Evolutionary conservation across 2,888 invertebrate genomes (phyloP).

Genomic region (Timandra comae): DNA sequence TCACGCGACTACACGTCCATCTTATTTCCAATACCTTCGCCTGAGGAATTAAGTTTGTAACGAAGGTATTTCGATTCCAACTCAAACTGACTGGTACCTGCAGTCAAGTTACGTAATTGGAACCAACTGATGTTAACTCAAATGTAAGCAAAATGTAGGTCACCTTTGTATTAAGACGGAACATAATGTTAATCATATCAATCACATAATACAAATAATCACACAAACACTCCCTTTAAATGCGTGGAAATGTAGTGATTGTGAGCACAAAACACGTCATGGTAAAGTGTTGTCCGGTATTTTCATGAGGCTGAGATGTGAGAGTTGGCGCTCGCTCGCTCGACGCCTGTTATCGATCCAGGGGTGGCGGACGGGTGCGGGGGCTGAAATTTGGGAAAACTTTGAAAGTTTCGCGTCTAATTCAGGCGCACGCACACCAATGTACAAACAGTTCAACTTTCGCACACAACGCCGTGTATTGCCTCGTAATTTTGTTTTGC

Average conservation of each 20-base stretch:
- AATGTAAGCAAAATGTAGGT: background rate
- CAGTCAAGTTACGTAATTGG: background rate
- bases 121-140: background rate
- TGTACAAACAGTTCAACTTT: slow-evolving; percentile 44
- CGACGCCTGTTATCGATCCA: slow-evolving; percentile 68
- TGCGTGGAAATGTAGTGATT: slow-evolving; percentile 38
- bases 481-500: slow-evolving; percentile 68
- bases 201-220: slow-evolving; percentile 38
- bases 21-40: slow-evolving; percentile 39
- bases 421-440: slow-evolving; percentile 76
- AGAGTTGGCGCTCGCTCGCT: slow-evolving; percentile 52
- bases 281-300: slow-evolving; percentile 71
- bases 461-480: slow-evolving; percentile 43
- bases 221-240: slow-evolving; percentile 36
- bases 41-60: slow-evolving; percentile 26
- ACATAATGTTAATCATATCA: slow-evolving; percentile 8
- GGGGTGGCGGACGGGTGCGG: slow-evolving; percentile 45
- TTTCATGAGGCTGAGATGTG: slow-evolving; percentile 62
- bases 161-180: background rate
- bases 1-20: slow-evolving; percentile 38
- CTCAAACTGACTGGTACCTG: background rate
- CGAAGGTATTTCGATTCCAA: slow-evolving; percentile 15
- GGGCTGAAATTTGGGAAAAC: slow-evolving; percentile 76
- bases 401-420: slow-evolving; percentile 78
- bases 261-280: slow-evolving; percentile 56